Conservation (phyloP, 2,797 vertebrate genomes). For the Orestias chungarensis region DNA sequence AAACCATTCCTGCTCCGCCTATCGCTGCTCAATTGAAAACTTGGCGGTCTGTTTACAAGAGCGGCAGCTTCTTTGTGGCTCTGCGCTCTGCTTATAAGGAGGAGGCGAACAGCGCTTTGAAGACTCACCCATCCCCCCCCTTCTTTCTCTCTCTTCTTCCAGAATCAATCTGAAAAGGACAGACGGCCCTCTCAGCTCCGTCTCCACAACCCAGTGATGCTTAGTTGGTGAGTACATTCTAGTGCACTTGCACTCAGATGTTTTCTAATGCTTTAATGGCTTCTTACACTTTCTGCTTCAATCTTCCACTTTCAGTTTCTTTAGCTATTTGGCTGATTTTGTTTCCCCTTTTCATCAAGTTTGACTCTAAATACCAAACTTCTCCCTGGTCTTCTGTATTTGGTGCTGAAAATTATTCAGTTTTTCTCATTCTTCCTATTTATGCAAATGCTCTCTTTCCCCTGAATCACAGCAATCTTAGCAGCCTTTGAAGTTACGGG, state of each 20-base stretch:
- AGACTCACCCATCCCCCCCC: conserved; percentile 57
- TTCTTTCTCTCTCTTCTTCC: conserved; percentile 49
- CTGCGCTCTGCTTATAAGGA: conserved; percentile 47
- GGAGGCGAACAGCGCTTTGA: conserved; percentile 53
- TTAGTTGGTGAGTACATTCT: conserved; percentile 78
- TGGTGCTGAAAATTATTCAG: conserved; percentile 13
- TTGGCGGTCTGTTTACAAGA: conserved; percentile 76
- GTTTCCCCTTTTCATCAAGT: neutral
- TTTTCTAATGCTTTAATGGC: conserved; percentile 12
- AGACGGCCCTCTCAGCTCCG: conserved; percentile 58
- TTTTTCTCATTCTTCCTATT: conserved; percentile 14
- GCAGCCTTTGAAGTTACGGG: conserved; percentile 42
- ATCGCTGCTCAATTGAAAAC: conserved; percentile 67
- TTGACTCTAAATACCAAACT: conserved; percentile 18
- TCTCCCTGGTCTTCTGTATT: conserved; percentile 13
- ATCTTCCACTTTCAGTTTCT: neutral
- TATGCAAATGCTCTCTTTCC: neutral
- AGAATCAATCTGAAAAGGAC: conserved; percentile 78
- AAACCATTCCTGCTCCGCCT: conserved; percentile 59
- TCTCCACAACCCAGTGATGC: conserved; percentile 82
- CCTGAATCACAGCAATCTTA: conserved; percentile 3
- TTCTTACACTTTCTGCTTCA: conserved; percentile 19
- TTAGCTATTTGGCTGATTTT: neutral
- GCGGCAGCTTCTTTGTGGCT: conserved; percentile 63
- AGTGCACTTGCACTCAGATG: conserved; percentile 24